Evolutionary conservation across 1,140 invertebrate species (phyloP), one percentile per base, ranked within the genome.

Genomic region (Apis laboriosa): DNA sequence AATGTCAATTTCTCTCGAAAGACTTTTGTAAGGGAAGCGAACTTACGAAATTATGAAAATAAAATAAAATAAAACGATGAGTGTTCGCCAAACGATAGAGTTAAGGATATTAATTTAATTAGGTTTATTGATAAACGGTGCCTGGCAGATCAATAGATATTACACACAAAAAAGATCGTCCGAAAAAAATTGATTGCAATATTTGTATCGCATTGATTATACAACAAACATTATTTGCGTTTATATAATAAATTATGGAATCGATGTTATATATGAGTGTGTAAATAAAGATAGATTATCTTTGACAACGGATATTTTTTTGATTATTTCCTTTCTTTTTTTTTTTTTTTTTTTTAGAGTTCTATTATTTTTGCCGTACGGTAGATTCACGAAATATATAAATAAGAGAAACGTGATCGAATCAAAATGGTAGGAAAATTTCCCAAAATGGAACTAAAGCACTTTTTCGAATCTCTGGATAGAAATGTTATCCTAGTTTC

Each of bases 251-350:
- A 43, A 60, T 34, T 77, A 76, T 28, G 51, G 63, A 17, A 81
- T 76, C 24, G 64, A 76, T 76, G 80, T 81, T 74, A 81, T 28
- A 12, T 24, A 64, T 63, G 12, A 63, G 77, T 82, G 76, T 78
- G 68, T 83, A 83, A 83, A 83, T 83, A 83, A 83, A 81, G 43
- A 81, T 77, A 81, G 73, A 68, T 68, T 77, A 77, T 76, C 63
- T 81, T 74, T 81, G 53, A 66, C 63, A 81, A 24, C 11, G 12
- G n/a, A 9, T 4, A 9, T 12, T n/a, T 4, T 43, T 43, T 43
- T 7, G 34, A 28, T 19, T 19, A 19, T 13, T 21, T 28, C 7
- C 7, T 2, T 19, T 66, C 7, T 17, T 34, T 0, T 13, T 17
- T 21, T 24, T 21, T 8, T 17, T 13, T 17, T 34, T 21, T 58